Base-by-base conservation (phyloP, 1,140 invertebrate species). In the Phocides pigmalion region DNA sequence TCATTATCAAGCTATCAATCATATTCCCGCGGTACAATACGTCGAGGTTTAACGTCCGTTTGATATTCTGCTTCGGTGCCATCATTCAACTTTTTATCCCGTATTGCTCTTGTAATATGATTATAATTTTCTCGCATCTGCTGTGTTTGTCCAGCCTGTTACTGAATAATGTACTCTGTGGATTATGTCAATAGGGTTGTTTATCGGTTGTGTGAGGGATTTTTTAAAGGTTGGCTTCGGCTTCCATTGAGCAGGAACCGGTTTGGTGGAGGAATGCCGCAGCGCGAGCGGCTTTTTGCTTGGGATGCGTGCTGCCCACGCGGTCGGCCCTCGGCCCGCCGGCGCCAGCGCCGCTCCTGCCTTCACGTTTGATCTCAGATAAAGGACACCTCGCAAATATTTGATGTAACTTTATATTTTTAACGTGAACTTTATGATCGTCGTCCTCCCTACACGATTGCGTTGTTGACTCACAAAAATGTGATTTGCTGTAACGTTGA, bases 191-290 rank as follows among this genome's bases (percentile, higher is more conserved):
- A 58, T 68, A 76, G 63, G 59, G 72, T 74, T 67, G 59, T 28
- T 42, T 75, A 72, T 77, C 49, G 53, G 42, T 76, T 56, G 67
- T 17, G 3, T n/a, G 47, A 53, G 44, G 19, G 41, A 32, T 25
- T 46, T 69, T 39, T 28, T 67, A 59, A 50, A 68, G 62, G 63
- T 67, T 64, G 32, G 68, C 66, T 64, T 85, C 82, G 83, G 82
- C 74, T 69, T 78, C 79, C 80, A 88, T 86, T 87, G 78, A 88
- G 81, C 62, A 6, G 49, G 59, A 76, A 87, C 87, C 85, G 87
- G 87, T 89, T 85, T 66, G 64, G 67, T 68, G 64, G 63, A 68
- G 87, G 87, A 89, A 89, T 89, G 87, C 84, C 74, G 74, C 74
- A 68, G 63, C 62, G 61, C 74, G 68, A 74, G 71, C 82, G 79